Conservation (phyloP, 2,113 vertebrate genomes). For the Engraulis encrasicolus region DNA sequence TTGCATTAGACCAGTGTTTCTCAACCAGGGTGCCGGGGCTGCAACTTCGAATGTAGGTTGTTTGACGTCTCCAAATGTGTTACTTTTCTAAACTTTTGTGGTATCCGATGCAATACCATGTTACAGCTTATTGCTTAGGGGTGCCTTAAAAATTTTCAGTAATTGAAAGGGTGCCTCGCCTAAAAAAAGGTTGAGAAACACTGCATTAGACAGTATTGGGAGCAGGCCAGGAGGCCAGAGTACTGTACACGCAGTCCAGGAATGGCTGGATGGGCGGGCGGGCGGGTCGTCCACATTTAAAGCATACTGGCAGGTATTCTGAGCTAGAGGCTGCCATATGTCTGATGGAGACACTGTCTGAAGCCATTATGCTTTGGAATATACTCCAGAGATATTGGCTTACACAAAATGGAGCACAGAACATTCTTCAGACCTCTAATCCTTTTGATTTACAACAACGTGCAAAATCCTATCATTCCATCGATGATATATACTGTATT, state of each 20-base stretch:
- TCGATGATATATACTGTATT: not conserved
- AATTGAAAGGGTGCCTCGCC: too few species aligned
- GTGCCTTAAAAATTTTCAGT: too few species aligned
- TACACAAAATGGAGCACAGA: slow-evolving; percentile 41
- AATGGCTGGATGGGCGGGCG: not conserved
- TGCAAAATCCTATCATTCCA: slow-evolving; percentile 38
- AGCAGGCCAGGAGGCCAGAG: not conserved
- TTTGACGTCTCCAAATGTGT: too few species aligned
- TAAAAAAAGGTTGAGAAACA: too few species aligned
- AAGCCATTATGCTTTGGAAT: slow-evolving; percentile 54
- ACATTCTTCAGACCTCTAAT: slow-evolving; percentile 45
- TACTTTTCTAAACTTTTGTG: too few species aligned
- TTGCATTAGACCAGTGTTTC: too few species aligned
- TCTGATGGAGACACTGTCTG: slow-evolving; percentile 41
- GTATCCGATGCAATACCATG: too few species aligned
- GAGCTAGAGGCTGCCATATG: slow-evolving; percentile 40
- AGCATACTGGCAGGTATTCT: slow-evolving; percentile 22
- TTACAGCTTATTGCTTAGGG: too few species aligned
- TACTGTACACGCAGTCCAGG: slow-evolving; percentile 15
- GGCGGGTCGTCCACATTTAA: slow-evolving; percentile 10
- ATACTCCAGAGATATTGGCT: slow-evolving; percentile 27
- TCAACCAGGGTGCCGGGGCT: too few species aligned
- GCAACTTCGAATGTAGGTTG: too few species aligned
- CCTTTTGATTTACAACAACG: slow-evolving; percentile 54
- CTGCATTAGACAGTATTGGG: slow-evolving; percentile 4